A percentile compares a stretch with the other conserved stretches of the same genome.
Conservation (phyloP, 2,888 invertebrate species). For the Isoperla grammatica region DNA sequence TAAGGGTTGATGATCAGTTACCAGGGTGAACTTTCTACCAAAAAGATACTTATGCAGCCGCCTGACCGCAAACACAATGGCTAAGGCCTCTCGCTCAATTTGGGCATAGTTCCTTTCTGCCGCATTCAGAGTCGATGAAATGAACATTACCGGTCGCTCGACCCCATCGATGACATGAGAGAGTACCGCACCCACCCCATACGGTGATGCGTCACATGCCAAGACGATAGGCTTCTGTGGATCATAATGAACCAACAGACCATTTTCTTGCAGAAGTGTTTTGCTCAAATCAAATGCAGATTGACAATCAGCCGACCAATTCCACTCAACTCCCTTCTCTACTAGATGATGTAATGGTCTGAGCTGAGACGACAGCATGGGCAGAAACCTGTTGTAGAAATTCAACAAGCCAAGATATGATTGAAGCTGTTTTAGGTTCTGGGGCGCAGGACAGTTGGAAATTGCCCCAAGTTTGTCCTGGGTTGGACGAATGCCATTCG, state of each 20-base stretch:
- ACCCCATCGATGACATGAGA: slow-evolving; percentile 7
- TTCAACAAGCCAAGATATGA: slow-evolving; percentile 6
- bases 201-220: neutral
- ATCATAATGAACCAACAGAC: neutral
- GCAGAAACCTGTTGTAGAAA: slow-evolving; percentile 14
- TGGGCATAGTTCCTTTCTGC: slow-evolving; percentile 8
- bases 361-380: neutral
- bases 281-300: neutral
- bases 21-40: slow-evolving; percentile 30
- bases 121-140: neutral
- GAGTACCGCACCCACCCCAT: slow-evolving; percentile 15
- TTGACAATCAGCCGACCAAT: neutral
- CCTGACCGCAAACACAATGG: slow-evolving; percentile 20
- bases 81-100: slow-evolving; percentile 3
- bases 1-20: slow-evolving; percentile 31
- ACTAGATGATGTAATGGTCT: neutral
- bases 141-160: slow-evolving; percentile 8
- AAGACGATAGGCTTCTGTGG: neutral
- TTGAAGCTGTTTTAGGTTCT: neutral
- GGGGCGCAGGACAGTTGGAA: neutral
- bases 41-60: slow-evolving; percentile 34
- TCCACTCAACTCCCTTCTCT: neutral
- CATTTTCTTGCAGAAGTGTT: neutral
- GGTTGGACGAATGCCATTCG: neutral
- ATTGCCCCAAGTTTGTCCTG: slow-evolving; percentile 2